Percentiles rank a stretch among this genome's conserved stretches.
Evolutionary conservation across 2,113 vertebrate species (phyloP).

Genomic region (Thamnophis sirtalis): DNA sequence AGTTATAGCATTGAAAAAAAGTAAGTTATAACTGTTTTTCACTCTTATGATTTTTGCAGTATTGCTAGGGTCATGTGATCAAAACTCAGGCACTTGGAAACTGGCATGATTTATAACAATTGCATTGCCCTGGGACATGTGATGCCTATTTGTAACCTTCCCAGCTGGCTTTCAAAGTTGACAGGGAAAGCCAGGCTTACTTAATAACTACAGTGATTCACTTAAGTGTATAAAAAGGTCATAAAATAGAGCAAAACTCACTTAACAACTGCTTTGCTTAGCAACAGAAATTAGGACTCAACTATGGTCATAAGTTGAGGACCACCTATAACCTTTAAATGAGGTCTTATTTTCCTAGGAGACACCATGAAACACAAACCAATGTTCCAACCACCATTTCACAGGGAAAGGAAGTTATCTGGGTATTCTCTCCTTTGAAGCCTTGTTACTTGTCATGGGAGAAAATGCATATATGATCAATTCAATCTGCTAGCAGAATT

Average conservation of each 20-base stretch:
- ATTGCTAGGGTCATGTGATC: background rate
- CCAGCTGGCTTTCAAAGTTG: background rate
- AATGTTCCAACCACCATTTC: background rate
- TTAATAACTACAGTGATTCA: background rate
- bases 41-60: background rate
- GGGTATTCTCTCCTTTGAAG: background rate
- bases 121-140: background rate
- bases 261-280: background rate
- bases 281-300: background rate
- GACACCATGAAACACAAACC: background rate
- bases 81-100: background rate
- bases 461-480: background rate
- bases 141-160: background rate
- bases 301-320: background rate
- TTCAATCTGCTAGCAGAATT: background rate
- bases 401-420: background rate
- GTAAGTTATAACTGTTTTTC: background rate
- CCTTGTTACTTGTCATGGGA: background rate
- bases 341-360: background rate
- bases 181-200: background rate
- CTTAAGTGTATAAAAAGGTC: background rate
- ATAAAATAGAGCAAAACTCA: background rate
- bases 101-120: background rate
- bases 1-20: background rate
- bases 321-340: background rate